These are phyloP conservation scores for Spodoptera litura DNA, from an alignment of 1,140 invertebrate species.

Conservation along the genomic window DNA sequence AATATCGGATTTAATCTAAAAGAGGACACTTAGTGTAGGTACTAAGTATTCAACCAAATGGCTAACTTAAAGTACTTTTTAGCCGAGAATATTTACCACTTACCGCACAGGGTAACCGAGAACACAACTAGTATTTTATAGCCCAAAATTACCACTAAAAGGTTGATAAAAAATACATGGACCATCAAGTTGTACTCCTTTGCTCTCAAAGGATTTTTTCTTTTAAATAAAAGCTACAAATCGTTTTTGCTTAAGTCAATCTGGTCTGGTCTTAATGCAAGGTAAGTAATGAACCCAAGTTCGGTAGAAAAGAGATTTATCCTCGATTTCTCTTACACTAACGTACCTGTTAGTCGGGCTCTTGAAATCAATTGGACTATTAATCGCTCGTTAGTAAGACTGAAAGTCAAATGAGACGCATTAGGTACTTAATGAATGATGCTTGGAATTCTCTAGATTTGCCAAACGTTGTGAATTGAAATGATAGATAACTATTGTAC, in stretches of 20 bases:
- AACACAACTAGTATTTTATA: too few relatives aligned
- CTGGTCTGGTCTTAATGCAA: constrained; percentile 25
- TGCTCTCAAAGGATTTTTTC: background rate
- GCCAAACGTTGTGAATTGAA: background rate
- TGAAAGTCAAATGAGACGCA: constrained; percentile 18
- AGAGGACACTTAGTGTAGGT: too few relatives aligned
- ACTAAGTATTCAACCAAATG: too few relatives aligned
- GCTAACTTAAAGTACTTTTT: too few relatives aligned
- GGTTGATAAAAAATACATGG: too few relatives aligned
- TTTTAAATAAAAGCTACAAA: constrained; percentile 11
- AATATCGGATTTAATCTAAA: too few relatives aligned
- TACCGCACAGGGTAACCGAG: too few relatives aligned
- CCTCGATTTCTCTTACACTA: constrained; percentile 17
- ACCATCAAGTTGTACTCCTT: background rate
- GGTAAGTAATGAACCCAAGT: constrained; percentile 23
- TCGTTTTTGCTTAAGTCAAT: constrained; percentile 25
- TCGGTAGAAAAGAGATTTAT: constrained; percentile 20
- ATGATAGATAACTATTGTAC: background rate
- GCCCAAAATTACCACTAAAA: background rate
- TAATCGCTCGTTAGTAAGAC: background rate
- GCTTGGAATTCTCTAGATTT: background rate
- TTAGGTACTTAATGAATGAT: constrained; percentile 1
- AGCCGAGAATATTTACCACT: too few relatives aligned
- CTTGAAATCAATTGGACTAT: constrained; percentile 33
- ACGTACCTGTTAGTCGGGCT: constrained; percentile 24